These are phyloP conservation scores for Patella pellucida DNA, from an alignment of 2,888 invertebrate genomes.

Conservation along the genomic window DNA sequence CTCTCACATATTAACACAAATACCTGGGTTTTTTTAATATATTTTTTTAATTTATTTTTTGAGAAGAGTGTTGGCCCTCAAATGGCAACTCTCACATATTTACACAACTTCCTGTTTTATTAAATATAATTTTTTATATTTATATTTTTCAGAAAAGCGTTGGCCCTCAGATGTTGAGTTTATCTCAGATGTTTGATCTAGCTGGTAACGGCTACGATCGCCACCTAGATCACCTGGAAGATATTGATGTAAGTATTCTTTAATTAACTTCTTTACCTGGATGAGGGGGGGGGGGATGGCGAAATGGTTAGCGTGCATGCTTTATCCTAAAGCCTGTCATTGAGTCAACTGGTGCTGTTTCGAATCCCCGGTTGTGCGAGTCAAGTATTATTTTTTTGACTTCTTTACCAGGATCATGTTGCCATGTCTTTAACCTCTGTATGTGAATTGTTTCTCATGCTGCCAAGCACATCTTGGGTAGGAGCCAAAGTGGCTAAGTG, in stretches of 20 bases:
- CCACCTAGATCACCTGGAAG: conserved; percentile 34
- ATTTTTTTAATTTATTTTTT: conserved; percentile 22
- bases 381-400: conserved; percentile 19
- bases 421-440: too few relatives aligned
- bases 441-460: too few relatives aligned
- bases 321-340: too few relatives aligned
- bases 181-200: conserved; percentile 65
- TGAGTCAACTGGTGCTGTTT: too few relatives aligned
- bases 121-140: conserved; percentile 1
- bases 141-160: conserved; percentile 56
- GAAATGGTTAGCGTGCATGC: too few relatives aligned
- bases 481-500: too few relatives aligned
- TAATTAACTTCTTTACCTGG: not conserved
- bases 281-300: too few relatives aligned
- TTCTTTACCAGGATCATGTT: not conserved
- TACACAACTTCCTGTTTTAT: not conserved
- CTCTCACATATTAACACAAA: not conserved
- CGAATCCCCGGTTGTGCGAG: too few relatives aligned
- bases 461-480: too few relatives aligned
- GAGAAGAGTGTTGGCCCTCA: conserved; percentile 58
- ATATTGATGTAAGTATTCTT: conserved; percentile 43
- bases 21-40: not conserved
- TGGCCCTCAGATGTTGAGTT: conserved; percentile 62
- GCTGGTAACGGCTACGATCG: conserved; percentile 59
- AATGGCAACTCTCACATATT: not conserved